Conservation (phyloP, 2,888 invertebrate genomes). For the Chrysina gloriosa region DNA sequence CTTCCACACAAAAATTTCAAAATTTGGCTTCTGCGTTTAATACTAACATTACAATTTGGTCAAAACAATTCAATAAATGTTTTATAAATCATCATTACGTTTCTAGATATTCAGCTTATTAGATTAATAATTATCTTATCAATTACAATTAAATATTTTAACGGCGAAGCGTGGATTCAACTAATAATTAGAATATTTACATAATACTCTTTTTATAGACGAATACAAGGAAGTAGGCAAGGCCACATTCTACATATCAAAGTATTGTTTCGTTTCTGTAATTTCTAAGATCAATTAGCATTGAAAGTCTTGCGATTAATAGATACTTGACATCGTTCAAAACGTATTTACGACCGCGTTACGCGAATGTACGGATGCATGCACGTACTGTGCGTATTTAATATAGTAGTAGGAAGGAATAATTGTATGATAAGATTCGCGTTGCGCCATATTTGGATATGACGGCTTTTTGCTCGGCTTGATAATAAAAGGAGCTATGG, state of each 20-base stretch:
- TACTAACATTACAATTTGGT: no score
- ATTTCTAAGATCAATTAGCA: slow-evolving; percentile 17
- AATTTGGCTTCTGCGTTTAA: no score
- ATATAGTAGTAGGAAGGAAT: slow-evolving; percentile 12
- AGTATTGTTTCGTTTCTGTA: slow-evolving; percentile 15
- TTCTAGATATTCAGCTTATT: no score
- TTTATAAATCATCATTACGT: no score
- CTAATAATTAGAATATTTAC: no score
- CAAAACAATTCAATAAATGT: no score
- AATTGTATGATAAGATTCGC: background rate
- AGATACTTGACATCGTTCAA: background rate
- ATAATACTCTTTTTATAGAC: background rate
- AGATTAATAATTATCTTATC: no score
- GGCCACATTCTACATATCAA: background rate
- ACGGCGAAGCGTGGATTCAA: no score
- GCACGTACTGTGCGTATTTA: background rate
- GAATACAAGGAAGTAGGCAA: slow-evolving; percentile 10
- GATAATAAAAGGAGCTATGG: background rate
- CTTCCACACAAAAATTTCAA: no score
- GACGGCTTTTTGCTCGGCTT: background rate
- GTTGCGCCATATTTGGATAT: background rate
- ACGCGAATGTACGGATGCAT: background rate
- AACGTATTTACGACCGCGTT: background rate
- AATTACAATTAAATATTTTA: no score
- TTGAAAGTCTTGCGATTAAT: slow-evolving; percentile 9